Conservation (phyloP, 2,797 vertebrate species). For the Enteromius treurensis region DNA sequence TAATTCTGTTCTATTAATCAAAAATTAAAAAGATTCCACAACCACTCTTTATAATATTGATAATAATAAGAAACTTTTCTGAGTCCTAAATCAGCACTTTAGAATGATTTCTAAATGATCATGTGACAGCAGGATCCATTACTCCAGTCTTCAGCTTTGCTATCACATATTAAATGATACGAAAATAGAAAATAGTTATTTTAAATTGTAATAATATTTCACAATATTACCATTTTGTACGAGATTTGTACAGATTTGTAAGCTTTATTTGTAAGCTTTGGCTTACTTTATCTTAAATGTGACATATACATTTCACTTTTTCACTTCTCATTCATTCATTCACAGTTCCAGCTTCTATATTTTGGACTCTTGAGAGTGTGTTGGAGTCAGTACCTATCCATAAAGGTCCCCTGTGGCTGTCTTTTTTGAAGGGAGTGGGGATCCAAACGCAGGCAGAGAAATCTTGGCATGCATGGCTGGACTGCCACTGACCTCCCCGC, state of each 20-base stretch:
- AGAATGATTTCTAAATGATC: background rate
- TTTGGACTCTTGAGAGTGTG: constrained; percentile 60
- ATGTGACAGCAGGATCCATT: background rate
- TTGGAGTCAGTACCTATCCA: constrained; percentile 73
- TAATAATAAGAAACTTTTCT: background rate
- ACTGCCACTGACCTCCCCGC: constrained; percentile 76
- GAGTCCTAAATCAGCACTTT: background rate
- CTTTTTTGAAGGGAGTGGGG: constrained; percentile 48
- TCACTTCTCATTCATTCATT: background rate
- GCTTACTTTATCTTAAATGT: too few relatives aligned
- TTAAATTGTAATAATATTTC: background rate
- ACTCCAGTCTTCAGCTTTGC: background rate
- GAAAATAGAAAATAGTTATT: background rate
- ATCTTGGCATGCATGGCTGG: constrained; percentile 72
- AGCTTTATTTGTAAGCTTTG: too few relatives aligned
- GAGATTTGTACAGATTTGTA: too few relatives aligned
- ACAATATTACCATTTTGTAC: background rate
- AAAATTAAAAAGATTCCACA: too few relatives aligned
- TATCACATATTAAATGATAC: background rate
- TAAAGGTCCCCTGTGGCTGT: constrained; percentile 70
- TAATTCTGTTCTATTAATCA: background rate
- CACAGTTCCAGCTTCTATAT: constrained; percentile 25
- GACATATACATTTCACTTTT: background rate
- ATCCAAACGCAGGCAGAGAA: constrained; percentile 52
- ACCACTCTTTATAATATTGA: background rate